Evolutionary conservation across 2,888 invertebrate genomes (phyloP).

Genomic region (Heliconius aoede): DNA sequence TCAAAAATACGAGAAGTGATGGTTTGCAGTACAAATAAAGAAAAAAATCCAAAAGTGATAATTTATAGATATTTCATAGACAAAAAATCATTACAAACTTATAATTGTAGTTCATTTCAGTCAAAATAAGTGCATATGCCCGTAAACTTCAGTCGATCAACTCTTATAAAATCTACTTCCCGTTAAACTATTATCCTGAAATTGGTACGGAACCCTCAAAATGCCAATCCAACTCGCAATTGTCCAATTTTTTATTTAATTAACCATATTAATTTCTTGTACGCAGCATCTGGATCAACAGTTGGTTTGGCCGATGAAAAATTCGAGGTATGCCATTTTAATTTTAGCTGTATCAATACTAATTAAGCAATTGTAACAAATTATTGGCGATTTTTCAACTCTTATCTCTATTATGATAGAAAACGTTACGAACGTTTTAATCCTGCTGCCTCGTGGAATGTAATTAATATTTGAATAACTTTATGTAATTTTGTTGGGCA

Average conservation of each 20-base stretch:
- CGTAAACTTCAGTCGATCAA: too few species aligned
- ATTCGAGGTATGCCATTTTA: constrained; percentile 41
- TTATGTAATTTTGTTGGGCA: constrained; percentile 10
- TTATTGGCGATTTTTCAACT: constrained; percentile 30
- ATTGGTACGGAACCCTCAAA: too few species aligned
- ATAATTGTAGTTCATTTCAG: too few species aligned
- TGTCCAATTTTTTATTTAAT: constrained; percentile 47
- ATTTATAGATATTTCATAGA: too few species aligned
- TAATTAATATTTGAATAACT: constrained; percentile 19
- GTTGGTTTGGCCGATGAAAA: constrained; percentile 46
- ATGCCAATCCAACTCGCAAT: too few species aligned
- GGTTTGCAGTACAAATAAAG: too few species aligned
- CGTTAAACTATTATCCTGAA: too few species aligned
- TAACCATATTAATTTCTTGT: constrained; percentile 53
- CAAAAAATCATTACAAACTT: too few species aligned
- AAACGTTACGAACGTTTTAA: constrained; percentile 22
- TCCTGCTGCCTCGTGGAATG: constrained; percentile 19
- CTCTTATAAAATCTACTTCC: too few species aligned
- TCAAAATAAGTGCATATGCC: too few species aligned
- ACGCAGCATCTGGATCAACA: constrained; percentile 53
- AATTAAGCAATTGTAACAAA: constrained; percentile 27
- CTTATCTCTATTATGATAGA: constrained; percentile 15
- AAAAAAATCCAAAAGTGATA: too few species aligned
- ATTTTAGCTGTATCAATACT: constrained; percentile 33
- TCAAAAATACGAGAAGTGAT: too few species aligned